Conservation (phyloP, 2,888 invertebrate genomes). For the Parthenolecanium corni region DNA sequence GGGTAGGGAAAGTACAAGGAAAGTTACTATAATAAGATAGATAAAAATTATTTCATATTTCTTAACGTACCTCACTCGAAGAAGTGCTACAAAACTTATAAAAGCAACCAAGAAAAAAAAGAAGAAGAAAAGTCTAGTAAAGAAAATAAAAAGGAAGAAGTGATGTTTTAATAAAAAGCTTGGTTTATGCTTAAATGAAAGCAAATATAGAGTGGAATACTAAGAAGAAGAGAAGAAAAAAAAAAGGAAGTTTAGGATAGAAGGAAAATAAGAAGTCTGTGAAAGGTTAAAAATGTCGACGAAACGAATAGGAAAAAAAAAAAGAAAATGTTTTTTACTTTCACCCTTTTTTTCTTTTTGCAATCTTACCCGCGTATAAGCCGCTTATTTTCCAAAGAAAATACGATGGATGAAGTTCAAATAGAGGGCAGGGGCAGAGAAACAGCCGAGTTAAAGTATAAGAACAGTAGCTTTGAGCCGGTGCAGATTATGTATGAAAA, state of each 20-base stretch:
- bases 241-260: too few species aligned
- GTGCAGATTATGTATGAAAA: neutral
- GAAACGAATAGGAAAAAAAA: constrained; percentile 2
- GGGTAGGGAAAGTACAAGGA: too few species aligned
- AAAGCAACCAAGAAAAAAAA: too few species aligned
- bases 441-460: neutral
- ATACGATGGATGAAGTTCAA: neutral
- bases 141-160: constrained; percentile 1
- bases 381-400: constrained; percentile 9
- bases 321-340: constrained; percentile 1
- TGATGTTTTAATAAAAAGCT: constrained; percentile 19
- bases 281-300: constrained; percentile 1
- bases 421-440: too few species aligned
- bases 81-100: too few species aligned
- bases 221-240: neutral
- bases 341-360: constrained; percentile 5
- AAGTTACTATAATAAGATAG: too few species aligned
- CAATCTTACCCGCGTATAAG: constrained; percentile 4
- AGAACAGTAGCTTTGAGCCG: constrained; percentile 1
- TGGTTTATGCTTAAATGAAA: constrained; percentile 17
- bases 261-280: too few species aligned
- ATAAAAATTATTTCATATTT: too few species aligned
- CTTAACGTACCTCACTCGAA: too few species aligned
- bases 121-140: neutral
- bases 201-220: neutral